A percentile compares a stretch with the other conserved stretches of the same genome.
phyloP scores from a whole-genome alignment of 2,113 vertebrate species.

The Prietella phreatophila region DNA sequence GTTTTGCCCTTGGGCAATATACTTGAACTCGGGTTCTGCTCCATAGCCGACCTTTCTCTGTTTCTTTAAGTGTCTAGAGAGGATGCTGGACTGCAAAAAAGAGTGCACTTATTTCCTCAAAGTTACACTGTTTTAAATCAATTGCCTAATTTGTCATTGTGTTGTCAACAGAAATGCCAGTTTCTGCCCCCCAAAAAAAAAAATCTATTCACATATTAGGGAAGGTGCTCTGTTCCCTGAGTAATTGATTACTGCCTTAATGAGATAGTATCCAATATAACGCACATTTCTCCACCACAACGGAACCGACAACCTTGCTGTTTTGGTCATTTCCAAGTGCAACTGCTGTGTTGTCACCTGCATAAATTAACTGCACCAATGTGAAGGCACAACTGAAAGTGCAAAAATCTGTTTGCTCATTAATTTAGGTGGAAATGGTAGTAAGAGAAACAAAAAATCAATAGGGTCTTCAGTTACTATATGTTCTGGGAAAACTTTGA shows the following conservation, averaged over 20 bases:
- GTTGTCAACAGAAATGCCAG: conserved; percentile 7
- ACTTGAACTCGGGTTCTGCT: conserved; percentile 21
- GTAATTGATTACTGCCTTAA: conserved; percentile 16
- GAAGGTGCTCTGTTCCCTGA: not conserved
- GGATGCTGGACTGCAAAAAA: conserved; percentile 4
- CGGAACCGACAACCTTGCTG: not conserved
- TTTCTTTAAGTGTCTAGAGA: conserved; percentile 9
- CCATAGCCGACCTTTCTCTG: conserved; percentile 1
- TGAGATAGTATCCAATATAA: not conserved
- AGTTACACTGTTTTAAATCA: not conserved
- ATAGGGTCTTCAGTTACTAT: not conserved
- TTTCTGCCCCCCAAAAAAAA: not conserved
- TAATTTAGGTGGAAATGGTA: not conserved
- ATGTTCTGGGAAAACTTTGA: not conserved
- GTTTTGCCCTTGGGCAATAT: conserved; percentile 8
- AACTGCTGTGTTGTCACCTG: not conserved
- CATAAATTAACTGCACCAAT: not conserved
- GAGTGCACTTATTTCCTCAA: conserved; percentile 1
- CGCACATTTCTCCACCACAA: not conserved
- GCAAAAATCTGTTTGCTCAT: not conserved
- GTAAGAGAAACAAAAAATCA: not conserved
- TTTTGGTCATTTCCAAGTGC: not conserved
- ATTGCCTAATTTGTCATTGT: conserved; percentile 3
- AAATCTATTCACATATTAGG: conserved; percentile 14
- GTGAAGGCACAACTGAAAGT: not conserved